These are phyloP conservation scores for Euschistus heros DNA, from an alignment of 1,140 invertebrate species.

Conservation along the genomic window DNA sequence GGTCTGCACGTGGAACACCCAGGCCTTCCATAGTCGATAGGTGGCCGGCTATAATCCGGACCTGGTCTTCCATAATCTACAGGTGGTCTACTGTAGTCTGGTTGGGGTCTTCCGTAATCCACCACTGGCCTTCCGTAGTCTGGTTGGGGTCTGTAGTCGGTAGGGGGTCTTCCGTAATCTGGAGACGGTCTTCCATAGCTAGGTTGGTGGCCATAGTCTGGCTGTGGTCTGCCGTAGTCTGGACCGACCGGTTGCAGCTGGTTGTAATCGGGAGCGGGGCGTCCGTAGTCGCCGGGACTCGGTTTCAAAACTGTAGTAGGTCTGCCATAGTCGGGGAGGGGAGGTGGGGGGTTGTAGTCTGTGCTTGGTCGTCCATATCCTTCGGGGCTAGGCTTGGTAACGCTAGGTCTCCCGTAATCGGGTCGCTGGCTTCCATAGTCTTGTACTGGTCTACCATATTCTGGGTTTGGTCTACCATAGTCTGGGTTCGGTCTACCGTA, in stretches of 20 bases:
- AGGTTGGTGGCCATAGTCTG: not conserved
- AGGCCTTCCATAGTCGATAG: constrained; percentile 2
- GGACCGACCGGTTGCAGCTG: not conserved
- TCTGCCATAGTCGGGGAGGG: not conserved
- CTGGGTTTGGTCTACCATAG: constrained; percentile 9
- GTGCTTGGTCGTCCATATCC: not conserved
- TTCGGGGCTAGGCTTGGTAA: too few relatives aligned
- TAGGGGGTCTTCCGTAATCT: constrained; percentile 3
- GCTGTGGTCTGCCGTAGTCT: not conserved
- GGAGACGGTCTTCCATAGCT: not conserved
- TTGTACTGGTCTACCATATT: not conserved
- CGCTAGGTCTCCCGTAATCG: not conserved
- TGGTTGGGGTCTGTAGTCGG: not conserved
- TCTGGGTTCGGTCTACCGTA: constrained; percentile 2
- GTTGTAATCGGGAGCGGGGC: not conserved
- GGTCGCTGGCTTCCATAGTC: not conserved
- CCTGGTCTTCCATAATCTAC: not conserved
- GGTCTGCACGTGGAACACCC: not conserved
- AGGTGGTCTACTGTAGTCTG: not conserved
- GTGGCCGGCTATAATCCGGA: not conserved
- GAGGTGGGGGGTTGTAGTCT: not conserved
- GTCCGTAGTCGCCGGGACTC: not conserved
- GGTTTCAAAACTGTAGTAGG: not conserved
- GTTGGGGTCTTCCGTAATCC: not conserved
- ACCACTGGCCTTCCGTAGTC: not conserved